Evolutionary conservation across 1,140 invertebrate genomes (phyloP).

Genomic region (Lordiphosa clarofinis): DNA sequence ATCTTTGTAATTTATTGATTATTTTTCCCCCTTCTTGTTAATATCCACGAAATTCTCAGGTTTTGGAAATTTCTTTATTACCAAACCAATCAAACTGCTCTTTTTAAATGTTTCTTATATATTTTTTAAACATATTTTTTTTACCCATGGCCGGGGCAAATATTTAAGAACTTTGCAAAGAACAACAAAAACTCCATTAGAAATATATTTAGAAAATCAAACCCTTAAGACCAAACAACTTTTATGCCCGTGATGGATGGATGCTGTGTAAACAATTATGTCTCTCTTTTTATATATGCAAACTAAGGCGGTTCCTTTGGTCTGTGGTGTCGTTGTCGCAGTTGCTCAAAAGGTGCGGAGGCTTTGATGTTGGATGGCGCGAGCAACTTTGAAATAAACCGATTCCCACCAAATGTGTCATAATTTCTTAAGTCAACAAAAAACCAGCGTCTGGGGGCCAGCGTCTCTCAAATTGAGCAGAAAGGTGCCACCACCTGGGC

Average conservation of each 20-base stretch:
- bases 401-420: conserved; percentile 50
- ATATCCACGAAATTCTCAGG: no score
- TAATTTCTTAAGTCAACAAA: conserved; percentile 59
- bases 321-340: conserved; percentile 43
- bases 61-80: no score
- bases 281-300: conserved; percentile 51
- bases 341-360: conserved; percentile 32
- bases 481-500: conserved; percentile 35
- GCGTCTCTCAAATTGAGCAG: conserved; percentile 47
- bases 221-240: conserved; percentile 33
- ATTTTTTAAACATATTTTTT: no score
- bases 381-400: conserved; percentile 28
- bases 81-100: no score
- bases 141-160: conserved; percentile 29
- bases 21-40: no score
- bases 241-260: conserved; percentile 30
- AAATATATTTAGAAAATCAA: conserved; percentile 57
- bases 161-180: conserved; percentile 45
- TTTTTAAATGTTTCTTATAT: no score
- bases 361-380: conserved; percentile 54
- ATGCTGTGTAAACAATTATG: conserved; percentile 68
- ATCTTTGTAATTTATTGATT: no score
- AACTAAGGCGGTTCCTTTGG: conserved; percentile 62
- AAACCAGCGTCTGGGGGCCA: conserved; percentile 4
- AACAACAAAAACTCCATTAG: conserved; percentile 59